Evolutionary conservation across 2,888 invertebrate species (phyloP).

Genomic region (Ormyrus pomaceus): DNA sequence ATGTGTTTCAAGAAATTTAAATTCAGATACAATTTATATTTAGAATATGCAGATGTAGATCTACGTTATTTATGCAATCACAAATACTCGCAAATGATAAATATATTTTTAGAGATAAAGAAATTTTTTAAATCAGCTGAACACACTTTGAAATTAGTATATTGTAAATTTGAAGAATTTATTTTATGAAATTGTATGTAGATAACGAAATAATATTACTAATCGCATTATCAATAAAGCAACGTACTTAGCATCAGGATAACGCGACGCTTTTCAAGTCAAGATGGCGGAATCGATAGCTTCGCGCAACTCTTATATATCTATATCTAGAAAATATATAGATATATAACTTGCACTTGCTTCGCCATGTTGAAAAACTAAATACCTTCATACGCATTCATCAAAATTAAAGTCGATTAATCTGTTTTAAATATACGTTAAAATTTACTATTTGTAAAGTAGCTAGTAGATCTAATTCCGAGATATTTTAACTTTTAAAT

Average conservation of each 20-base stretch:
- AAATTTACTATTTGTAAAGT: too few relatives aligned
- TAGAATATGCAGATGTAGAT: too few relatives aligned
- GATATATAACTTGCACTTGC: constrained; percentile 17
- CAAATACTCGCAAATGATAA: too few relatives aligned
- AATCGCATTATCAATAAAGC: neutral
- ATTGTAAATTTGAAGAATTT: neutral
- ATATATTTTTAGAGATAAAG: too few relatives aligned
- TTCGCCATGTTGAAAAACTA: constrained; percentile 45
- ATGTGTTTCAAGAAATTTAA: neutral
- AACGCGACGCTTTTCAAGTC: constrained; percentile 38
- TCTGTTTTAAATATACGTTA: too few relatives aligned
- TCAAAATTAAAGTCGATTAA: too few relatives aligned
- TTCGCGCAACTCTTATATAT: constrained; percentile 33
- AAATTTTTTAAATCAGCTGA: too few relatives aligned
- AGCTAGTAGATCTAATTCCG: too few relatives aligned
- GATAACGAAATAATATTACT: too few relatives aligned
- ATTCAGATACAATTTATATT: too few relatives aligned
- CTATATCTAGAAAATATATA: constrained; percentile 39
- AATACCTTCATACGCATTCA: neutral
- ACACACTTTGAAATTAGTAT: neutral
- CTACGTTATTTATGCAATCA: too few relatives aligned
- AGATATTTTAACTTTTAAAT: too few relatives aligned
- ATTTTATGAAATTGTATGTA: neutral
- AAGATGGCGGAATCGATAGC: constrained; percentile 44
- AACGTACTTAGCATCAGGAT: constrained; percentile 9